Conservation (phyloP, 2,113 vertebrate species). For the Lycocorax pyrrhopterus region DNA sequence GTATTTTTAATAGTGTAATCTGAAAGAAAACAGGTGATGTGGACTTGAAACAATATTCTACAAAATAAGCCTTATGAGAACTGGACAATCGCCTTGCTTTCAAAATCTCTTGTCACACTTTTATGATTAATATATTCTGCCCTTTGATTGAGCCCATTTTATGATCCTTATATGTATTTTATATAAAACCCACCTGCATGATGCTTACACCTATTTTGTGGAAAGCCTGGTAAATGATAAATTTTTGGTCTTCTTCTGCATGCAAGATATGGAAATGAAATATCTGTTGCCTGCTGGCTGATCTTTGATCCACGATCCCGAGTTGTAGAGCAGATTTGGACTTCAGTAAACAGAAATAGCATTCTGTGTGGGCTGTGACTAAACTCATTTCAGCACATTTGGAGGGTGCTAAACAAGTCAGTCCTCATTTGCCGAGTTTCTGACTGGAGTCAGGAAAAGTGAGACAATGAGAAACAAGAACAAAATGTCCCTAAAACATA, state of each 20-base stretch:
- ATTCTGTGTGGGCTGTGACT: conserved; percentile 26
- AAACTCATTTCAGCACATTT: conserved; percentile 38
- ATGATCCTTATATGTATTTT: not conserved
- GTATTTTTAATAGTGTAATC: not conserved
- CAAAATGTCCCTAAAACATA: conserved; percentile 29
- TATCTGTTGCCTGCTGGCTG: not conserved
- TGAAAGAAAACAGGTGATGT: not conserved
- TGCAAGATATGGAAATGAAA: not conserved
- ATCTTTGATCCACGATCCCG: not conserved
- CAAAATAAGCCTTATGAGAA: not conserved
- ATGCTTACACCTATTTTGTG: not conserved
- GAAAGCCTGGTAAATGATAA: not conserved
- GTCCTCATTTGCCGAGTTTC: not conserved
- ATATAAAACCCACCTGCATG: not conserved
- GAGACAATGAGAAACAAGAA: conserved; percentile 14
- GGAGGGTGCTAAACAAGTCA: conserved; percentile 31
- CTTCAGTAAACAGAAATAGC: conserved; percentile 27
- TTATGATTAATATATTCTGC: not conserved
- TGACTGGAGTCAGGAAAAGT: not conserved
- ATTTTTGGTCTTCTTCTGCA: not conserved
- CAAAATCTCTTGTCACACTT: not conserved
- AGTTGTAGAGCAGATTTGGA: not conserved
- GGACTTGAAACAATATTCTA: not conserved
- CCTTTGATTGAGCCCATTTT: not conserved
- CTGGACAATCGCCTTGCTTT: not conserved